Evolutionary conservation across 1,140 invertebrate genomes (phyloP), one percentile per base, ranked within the genome.

Genomic region (Dryas iulia): DNA sequence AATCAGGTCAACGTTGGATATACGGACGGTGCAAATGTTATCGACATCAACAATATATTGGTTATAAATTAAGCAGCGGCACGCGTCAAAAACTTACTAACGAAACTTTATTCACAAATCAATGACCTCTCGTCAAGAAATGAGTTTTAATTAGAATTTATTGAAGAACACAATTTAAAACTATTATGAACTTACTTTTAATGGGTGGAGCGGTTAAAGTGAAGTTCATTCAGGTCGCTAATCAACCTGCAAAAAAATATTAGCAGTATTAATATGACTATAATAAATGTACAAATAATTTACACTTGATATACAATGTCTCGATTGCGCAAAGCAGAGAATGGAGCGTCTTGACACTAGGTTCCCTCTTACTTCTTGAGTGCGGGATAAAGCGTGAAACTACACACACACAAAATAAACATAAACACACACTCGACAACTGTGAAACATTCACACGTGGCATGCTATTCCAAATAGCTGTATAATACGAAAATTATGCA

Each of bases 151-250:
- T 23, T 24, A 26, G 25, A 62, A 58, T 47, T 7, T 21, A 21
- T 31, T 57, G n/a, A 31, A 26, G 31, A 28, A 14, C 14, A 39
- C 11, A 26, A 53, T 18, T 12, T 66, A 66, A 47, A 56, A 73
- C 76, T 71, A 66, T 69, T 72, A 74, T 66, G 57, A 47, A 83
- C 85, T 90, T 78, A 90, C 86, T 73, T 85, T 87, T 86, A 90
- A 79, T 86, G 76, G 78, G 79, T 79, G 79, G 78, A 86, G 77
- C 76, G 75, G 75, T 81, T 74, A 82, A 84, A 77, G 76, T 70
- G 75, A 82, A 77, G 82, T 74, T 83, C 81, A 88, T 88, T 85
- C 82, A 89, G 85, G 76, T 88, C 73, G 76, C 56, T 76, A 77
- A 72, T 78, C 75, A 79, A 84, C 84, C 86, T 87, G 77, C 53